phyloP scores from a whole-genome alignment of 2,113 vertebrate species.

The Xiphorhynchus elegans region DNA sequence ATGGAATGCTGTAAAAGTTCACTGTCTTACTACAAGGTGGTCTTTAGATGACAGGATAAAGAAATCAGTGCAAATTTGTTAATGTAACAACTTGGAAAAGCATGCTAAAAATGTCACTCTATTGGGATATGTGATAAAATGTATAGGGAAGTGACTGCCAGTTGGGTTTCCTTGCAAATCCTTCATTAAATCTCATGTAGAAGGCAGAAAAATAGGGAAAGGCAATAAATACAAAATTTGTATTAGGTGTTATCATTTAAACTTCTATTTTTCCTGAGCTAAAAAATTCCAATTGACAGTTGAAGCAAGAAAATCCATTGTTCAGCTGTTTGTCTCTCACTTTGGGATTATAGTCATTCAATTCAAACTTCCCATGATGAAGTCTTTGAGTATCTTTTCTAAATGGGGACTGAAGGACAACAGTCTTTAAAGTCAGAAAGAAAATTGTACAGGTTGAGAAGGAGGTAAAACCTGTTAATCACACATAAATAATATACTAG shows the following conservation, averaged over 20 bases:
- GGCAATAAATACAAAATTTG: neutral
- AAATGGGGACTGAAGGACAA: neutral
- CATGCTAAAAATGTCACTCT: conserved; percentile 77
- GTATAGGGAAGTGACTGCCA: conserved; percentile 63
- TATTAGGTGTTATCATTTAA: neutral
- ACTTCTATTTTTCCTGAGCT: neutral
- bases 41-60: conserved; percentile 84
- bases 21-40: conserved; percentile 76
- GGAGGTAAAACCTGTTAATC: neutral
- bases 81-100: conserved; percentile 86
- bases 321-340: neutral
- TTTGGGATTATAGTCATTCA: neutral
- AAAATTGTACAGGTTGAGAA: neutral
- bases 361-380: neutral
- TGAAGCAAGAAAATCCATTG: neutral
- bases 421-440: neutral
- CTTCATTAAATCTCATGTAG: conserved; percentile 35
- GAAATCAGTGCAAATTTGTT: conserved; percentile 85
- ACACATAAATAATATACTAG: neutral
- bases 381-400: neutral
- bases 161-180: conserved; percentile 42
- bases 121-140: conserved; percentile 73
- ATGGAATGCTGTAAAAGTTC: conserved; percentile 80
- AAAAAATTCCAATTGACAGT: neutral
- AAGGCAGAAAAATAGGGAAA: conserved; percentile 40